Percentiles rank a stretch among this genome's conserved stretches.
Conservation (phyloP, 2,113 vertebrate species). For the Acrocephalus kingi region DNA sequence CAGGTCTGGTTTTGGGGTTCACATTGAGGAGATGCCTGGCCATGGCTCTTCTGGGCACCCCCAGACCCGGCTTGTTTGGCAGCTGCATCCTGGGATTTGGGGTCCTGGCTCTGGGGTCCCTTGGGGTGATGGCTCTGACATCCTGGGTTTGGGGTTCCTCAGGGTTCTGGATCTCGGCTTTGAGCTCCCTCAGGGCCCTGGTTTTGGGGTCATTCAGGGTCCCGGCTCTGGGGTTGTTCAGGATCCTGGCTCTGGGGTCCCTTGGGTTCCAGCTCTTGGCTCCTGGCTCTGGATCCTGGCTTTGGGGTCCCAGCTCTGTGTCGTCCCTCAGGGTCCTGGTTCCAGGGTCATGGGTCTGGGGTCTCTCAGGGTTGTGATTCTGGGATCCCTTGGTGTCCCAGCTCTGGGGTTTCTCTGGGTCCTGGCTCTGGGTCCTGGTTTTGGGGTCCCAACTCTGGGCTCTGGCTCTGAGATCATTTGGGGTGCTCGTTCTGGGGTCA, state of each 20-base stretch:
- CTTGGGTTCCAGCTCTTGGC: not conserved
- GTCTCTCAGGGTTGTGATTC: not conserved
- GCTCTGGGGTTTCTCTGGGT: not conserved
- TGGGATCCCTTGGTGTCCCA: not conserved
- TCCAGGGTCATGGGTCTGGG: not conserved
- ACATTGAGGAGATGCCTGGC: fast-evolving
- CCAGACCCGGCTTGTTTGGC: fast-evolving
- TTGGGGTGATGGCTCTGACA: not conserved
- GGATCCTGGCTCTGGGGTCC: not conserved
- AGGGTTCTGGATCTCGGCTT: not conserved
- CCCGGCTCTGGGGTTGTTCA: fast-evolving
- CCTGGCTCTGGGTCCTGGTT: not conserved
- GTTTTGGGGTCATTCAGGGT: not conserved
- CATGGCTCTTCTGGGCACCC: fast-evolving
- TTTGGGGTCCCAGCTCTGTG: not conserved
- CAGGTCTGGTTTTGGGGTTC: not conserved
- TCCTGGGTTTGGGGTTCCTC: not conserved
- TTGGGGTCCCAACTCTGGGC: not conserved
- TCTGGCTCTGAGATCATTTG: not conserved
- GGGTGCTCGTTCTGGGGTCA: fast-evolving
- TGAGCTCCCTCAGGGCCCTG: not conserved
- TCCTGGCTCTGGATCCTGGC: not conserved
- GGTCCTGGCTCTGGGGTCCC: not conserved
- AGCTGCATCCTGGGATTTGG: not conserved
- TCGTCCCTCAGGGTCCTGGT: not conserved